A percentile compares a stretch with the other conserved stretches of the same genome.
Conservation (phyloP, 2,113 vertebrate species). For the Microtus ochrogaster region DNA sequence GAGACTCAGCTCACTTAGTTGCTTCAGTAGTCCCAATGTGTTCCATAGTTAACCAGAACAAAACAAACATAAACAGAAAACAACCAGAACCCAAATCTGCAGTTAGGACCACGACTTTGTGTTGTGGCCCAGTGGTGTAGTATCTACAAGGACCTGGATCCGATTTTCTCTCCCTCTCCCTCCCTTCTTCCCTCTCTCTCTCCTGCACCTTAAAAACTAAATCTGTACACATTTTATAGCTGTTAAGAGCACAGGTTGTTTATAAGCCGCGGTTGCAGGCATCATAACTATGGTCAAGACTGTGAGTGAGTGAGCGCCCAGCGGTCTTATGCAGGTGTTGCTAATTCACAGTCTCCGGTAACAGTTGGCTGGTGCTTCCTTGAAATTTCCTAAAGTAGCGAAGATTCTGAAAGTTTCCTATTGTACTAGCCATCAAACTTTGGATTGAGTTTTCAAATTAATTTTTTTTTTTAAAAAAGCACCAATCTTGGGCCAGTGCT, state of each 20-base stretch:
- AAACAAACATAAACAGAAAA: background rate
- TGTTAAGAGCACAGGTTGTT: background rate
- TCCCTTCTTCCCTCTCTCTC: no score
- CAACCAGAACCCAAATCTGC: background rate
- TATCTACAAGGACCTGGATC: background rate
- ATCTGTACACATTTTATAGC: background rate
- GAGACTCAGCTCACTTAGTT: background rate
- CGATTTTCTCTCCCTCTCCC: background rate
- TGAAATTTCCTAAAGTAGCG: background rate
- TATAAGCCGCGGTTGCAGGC: background rate
- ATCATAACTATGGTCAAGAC: background rate
- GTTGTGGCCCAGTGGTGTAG: background rate
- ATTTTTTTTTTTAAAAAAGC: background rate
- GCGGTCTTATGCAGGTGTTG: background rate
- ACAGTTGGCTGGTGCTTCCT: background rate
- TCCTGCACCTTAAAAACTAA: background rate
- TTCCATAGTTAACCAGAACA: background rate
- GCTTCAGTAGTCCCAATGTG: background rate
- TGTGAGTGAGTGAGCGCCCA: background rate
- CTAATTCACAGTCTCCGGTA: background rate
- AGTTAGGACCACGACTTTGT: background rate
- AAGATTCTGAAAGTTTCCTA: background rate
- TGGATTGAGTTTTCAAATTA: background rate
- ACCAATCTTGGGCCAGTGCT: background rate
- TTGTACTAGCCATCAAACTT: background rate